Conservation (phyloP, 2,888 invertebrate species). For the Himalopsyche japonica region DNA sequence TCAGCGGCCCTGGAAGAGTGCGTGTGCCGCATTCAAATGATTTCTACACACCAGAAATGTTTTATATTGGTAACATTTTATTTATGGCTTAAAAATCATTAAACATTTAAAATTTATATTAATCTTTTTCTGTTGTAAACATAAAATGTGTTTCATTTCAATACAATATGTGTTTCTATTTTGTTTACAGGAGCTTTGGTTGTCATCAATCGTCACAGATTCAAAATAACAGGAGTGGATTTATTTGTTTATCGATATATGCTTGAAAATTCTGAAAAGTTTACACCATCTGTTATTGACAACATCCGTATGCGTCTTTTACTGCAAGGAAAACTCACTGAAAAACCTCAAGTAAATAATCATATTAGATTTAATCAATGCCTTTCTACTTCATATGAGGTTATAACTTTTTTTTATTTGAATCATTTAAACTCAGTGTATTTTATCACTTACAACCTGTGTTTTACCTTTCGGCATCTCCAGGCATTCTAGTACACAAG, state of each 20-base stretch:
- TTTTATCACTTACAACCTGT: too few relatives aligned
- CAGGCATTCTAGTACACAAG: too few relatives aligned
- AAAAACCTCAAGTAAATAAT: slow-evolving; percentile 56
- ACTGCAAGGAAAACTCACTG: slow-evolving; percentile 65
- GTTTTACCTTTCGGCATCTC: too few relatives aligned
- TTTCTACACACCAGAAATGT: slow-evolving; percentile 78
- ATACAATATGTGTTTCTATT: neutral
- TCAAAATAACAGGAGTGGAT: slow-evolving; percentile 77
- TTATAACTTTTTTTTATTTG: too few relatives aligned
- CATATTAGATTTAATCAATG: too few relatives aligned
- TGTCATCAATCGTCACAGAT: slow-evolving; percentile 74
- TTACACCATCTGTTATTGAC: slow-evolving; percentile 67
- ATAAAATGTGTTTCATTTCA: too few relatives aligned
- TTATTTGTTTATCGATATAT: slow-evolving; percentile 78
- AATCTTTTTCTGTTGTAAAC: too few relatives aligned
- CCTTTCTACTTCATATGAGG: too few relatives aligned
- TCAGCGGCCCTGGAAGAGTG: slow-evolving; percentile 68
- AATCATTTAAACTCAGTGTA: too few relatives aligned
- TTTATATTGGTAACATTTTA: slow-evolving; percentile 67
- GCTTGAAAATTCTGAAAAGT: slow-evolving; percentile 72
- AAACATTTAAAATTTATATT: too few relatives aligned
- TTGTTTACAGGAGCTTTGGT: slow-evolving; percentile 61
- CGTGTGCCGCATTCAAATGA: slow-evolving; percentile 72
- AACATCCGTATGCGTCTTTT: slow-evolving; percentile 71
- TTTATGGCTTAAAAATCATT: too few relatives aligned